Evolutionary conservation across 2,888 invertebrate genomes (phyloP), one percentile per base, ranked within the genome.

Genomic region (Eretmocerus hayati): DNA sequence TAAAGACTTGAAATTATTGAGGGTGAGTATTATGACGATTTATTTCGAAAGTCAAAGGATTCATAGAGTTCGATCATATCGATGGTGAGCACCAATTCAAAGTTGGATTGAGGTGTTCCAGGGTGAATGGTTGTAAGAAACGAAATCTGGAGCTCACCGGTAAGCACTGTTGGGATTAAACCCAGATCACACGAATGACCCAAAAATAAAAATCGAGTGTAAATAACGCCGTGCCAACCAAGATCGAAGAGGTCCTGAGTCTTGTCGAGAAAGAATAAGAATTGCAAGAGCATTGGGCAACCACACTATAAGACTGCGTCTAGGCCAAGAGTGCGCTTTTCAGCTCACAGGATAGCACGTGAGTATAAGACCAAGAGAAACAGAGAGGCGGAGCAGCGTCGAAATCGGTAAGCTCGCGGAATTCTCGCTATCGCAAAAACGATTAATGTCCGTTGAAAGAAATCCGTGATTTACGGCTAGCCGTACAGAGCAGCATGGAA

Each of bases 361-460:
- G 26, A 26, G 26, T 11, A 6, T 9, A 26, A 26, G 26, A 26
- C 26, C 26, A 11, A 26, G 26, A 18, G 18, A 8, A 8, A 15
- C 19, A 18, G 18, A 9, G 18, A 2, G 8, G 26, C 26, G 11
- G 11, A 26, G 11, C 8, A 6, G 26, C 26, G 26, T 42, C 35
- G 49, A 42, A 47, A 46, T 53, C 46, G 37, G 44, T 44, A 41
- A 47, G 43, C 53, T 21, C 57, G 49, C 56, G 61, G 60, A 60
- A 62, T 65, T 63, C 58, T 60, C 63, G 61, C 67, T 69, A 68
- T 69, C 65, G 64, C 69, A 67, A 70, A 69, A 70, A 70, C 69
- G 69, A 70, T 70, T 70, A 67, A 68, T 67, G 68, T 64, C 65
- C 67, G 67, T 70, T 70, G 67, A 70, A 70, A 70, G 69, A 70